These are phyloP conservation scores for Calosoma granatense DNA, from an alignment of 1,140 invertebrate genomes.

Conservation along the genomic window DNA sequence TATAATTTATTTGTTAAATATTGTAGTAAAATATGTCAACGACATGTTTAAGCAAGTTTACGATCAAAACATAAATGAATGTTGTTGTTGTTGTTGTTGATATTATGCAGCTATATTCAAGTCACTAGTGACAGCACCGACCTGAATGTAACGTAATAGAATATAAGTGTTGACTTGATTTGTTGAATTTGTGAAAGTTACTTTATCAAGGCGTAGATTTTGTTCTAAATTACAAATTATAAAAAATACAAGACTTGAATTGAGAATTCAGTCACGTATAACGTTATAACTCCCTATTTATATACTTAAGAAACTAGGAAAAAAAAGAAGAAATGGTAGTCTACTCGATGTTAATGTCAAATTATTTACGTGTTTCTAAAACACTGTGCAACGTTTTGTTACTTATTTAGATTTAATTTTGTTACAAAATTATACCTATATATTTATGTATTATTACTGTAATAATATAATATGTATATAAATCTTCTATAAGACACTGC, in stretches of 20 bases:
- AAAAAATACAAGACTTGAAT: background rate
- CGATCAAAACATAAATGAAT: background rate
- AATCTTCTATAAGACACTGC: too few species aligned
- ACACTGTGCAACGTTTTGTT: too few species aligned
- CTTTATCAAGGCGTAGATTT: background rate
- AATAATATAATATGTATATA: too few species aligned
- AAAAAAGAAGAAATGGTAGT: too few species aligned
- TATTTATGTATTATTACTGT: too few species aligned
- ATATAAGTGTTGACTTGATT: background rate
- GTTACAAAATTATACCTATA: too few species aligned
- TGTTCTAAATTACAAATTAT: constrained; percentile 8
- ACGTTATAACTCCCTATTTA: background rate
- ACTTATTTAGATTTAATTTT: too few species aligned
- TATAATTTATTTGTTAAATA: background rate
- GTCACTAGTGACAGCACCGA: constrained; percentile 35
- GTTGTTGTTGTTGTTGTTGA: background rate
- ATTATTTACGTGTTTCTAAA: too few species aligned
- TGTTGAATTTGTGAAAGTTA: background rate
- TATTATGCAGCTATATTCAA: constrained; percentile 30
- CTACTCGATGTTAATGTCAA: too few species aligned
- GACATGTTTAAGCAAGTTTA: background rate
- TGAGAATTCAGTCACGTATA: background rate
- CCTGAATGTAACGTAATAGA: background rate
- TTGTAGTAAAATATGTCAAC: background rate
- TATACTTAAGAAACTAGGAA: too few species aligned